Base-by-base conservation (phyloP, 2,888 invertebrate species). In the Disparrhopalites patrizii region DNA sequence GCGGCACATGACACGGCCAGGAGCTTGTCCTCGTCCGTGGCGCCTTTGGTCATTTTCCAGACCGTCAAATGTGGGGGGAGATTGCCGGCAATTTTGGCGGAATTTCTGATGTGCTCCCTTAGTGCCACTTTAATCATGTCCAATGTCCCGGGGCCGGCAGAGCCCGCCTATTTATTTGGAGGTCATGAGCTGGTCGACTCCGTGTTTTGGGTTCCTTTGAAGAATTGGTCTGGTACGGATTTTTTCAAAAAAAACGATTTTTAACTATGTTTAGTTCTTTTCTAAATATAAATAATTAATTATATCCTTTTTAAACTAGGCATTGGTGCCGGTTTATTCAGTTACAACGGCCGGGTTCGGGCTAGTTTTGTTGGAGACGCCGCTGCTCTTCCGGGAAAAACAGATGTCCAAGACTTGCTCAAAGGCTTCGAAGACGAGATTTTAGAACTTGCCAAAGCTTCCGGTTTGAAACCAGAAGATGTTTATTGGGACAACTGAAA, bases 91-190 rank as follows among this genome's bases (percentile, higher is more conserved):
- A 40, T 38, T 3, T 62, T 70, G 1, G 70, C 70, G 30, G 67
- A 70, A 40, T 67, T 68, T 23, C 68, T 75, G 28, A 67, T 72
- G 65, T 47, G 65, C 1, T 23, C 47, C 8, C 43, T 65, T 8
- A 70, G 72, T 70, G 69, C 73, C 2, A 75, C 75, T 0, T 36
- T 73, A 25, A 66, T 75, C 7, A 38, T 75, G 3, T 70, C 70
- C 8, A 75, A 75, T 70, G 73, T 75, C 25, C 75, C 75, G 1
- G 75, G 75, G 13, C 73, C 75, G 1, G 65, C 69, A 1, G 73
- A 73, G 60, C 51, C 69, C 23, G 70, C 68, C 2, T 65, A 68
- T 2, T 54, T 75, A 5, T 75, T 75, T 67, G 71, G 68, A 27
- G 75, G 75, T 1, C 72, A 75, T 69, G 55, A 66, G 36, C 55